These are phyloP conservation scores for Gallinago solitaria DNA, from an alignment of 2,797 vertebrate species.

Conservation along the genomic window DNA sequence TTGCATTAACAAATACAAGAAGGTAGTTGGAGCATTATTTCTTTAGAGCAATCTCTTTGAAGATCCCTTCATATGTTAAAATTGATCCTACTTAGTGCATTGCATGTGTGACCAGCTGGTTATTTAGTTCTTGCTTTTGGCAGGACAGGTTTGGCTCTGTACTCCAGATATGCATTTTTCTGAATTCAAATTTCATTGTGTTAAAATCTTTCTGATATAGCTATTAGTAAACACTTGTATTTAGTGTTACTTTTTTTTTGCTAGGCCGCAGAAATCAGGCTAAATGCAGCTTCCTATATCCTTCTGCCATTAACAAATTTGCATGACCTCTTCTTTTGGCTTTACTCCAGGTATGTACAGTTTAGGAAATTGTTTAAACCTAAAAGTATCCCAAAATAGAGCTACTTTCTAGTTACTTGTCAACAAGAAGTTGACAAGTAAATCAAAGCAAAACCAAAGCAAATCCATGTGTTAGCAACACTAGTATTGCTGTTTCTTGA, in stretches of 20 bases:
- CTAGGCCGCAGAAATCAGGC: fast-evolving
- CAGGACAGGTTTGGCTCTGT: background rate
- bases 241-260: background rate
- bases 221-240: background rate
- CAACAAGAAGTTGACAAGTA: background rate
- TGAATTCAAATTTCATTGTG: background rate
- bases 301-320: background rate
- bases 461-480: background rate
- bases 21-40: background rate
- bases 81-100: background rate
- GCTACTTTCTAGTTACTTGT: background rate
- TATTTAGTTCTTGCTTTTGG: background rate
- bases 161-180: background rate
- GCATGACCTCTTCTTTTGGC: background rate
- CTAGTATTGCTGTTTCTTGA: background rate
- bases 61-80: background rate
- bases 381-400: background rate
- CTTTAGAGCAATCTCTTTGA: background rate
- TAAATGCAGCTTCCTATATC: background rate
- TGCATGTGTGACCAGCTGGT: background rate
- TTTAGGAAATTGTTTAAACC: background rate
- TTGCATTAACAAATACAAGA: background rate
- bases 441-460: background rate
- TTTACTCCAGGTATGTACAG: background rate
- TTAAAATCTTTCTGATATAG: background rate